Conservation (phyloP, 1,140 invertebrate genomes). For the Brachionus sp. region DNA sequence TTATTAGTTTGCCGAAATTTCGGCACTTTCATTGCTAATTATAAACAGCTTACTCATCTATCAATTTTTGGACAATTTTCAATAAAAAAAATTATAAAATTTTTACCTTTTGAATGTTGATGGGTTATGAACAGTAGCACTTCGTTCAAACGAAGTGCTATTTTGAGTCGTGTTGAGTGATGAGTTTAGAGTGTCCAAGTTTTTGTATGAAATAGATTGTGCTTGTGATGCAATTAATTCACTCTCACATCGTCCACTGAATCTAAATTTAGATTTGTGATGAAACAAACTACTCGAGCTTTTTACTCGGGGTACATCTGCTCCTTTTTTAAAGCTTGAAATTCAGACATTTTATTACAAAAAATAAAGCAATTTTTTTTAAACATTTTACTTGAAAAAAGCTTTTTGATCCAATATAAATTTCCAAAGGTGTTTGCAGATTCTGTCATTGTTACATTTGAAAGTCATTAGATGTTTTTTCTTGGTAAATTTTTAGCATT, state of each 20-base stretch:
- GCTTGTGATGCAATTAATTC: conserved; percentile 36
- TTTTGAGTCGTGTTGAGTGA: conserved; percentile 3
- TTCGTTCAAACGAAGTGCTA: conserved; percentile 8
- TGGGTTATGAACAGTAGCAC: not conserved
- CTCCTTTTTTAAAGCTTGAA: conserved; percentile 36
- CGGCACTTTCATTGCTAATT: no score
- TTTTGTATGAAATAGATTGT: not conserved
- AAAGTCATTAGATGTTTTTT: conserved; percentile 40
- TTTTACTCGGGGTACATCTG: conserved; percentile 20
- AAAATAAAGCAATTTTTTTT: not conserved
- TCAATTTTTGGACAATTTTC: no score
- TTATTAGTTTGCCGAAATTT: no score
- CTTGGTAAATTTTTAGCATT: not conserved
- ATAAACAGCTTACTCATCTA: no score
- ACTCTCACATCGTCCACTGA: conserved; percentile 32
- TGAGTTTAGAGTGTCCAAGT: not conserved
- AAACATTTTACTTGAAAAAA: conserved; percentile 10
- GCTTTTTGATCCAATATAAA: conserved; percentile 42
- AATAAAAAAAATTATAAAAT: not conserved
- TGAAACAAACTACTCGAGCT: conserved; percentile 36
- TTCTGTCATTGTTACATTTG: conserved; percentile 33
- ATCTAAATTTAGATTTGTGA: conserved; percentile 25
- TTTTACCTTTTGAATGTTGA: not conserved
- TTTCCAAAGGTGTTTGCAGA: conserved; percentile 44
- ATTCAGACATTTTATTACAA: not conserved